Evolutionary conservation across 1,140 invertebrate species (phyloP), one percentile per base, ranked within the genome.

Genomic region (Eurytemora carolleeae): DNA sequence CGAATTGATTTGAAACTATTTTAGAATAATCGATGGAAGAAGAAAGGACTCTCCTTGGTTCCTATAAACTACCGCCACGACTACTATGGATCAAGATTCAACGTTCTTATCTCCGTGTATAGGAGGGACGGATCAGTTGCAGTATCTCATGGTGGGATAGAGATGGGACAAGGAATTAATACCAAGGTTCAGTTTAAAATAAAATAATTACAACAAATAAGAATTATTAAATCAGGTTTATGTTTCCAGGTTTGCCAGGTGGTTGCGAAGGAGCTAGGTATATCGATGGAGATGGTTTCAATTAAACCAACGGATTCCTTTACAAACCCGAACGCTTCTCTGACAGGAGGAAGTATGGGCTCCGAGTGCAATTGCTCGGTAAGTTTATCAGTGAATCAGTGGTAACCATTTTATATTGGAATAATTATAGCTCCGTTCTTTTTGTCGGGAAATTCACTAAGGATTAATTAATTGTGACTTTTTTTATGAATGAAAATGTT

Each of bases 141-240:
- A 2, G 63, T 82, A 24, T 73, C 76, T n/a, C 79, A 81, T 64
- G 80, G 77, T 31, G 81, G 80, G 22, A 76, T 80, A 63, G 81
- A 82, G 73, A 81, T 82, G 79, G 81, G 81, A 7, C 81, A 83
- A 71, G 81, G 81, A 3, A 69, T 83, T 3, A 78, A 81, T 65
- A 82, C 79, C 3, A 82, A 82, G 67, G 71, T 75, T 19, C 26
- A 61, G n/a, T n/a, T n/a, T n/a, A n/a, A n/a, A n/a, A n/a, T n/a
- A n/a, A n/a, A n/a, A n/a, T n/a, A n/a, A n/a, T n/a, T n/a, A n/a
- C n/a, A n/a, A n/a, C n/a, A n/a, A n/a, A n/a, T n/a, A n/a, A n/a
- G n/a, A n/a, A n/a, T n/a, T n/a, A n/a, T n/a, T n/a, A n/a, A n/a
- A n/a, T n/a, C n/a, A n/a, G n/a, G n/a, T n/a, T n/a, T n/a, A n/a